These are phyloP conservation scores for Lycaena phlaeas DNA, from an alignment of 2,888 invertebrate genomes.

Conservation along the genomic window DNA sequence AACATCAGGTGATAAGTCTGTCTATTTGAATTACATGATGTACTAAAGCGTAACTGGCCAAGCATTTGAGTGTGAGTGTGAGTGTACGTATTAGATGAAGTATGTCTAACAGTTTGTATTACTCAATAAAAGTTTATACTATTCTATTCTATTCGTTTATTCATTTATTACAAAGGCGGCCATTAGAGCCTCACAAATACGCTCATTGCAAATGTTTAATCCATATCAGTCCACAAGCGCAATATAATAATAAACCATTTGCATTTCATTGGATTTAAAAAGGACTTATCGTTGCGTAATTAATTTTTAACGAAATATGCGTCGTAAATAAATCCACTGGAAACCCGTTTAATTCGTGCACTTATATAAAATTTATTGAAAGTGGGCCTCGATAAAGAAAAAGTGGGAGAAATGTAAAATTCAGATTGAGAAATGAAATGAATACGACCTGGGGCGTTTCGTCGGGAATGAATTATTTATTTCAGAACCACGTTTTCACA, in stretches of 20 bases:
- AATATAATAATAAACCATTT: background rate
- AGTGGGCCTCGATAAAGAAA: conserved; percentile 56
- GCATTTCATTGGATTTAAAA: background rate
- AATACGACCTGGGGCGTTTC: conserved; percentile 69
- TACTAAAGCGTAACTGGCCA: too few relatives aligned
- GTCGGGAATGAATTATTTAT: conserved; percentile 72
- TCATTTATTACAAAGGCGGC: too few relatives aligned
- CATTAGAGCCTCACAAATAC: too few relatives aligned
- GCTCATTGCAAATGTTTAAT: too few relatives aligned
- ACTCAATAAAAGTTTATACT: too few relatives aligned
- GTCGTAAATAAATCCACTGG: conserved; percentile 21
- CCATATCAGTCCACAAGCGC: too few relatives aligned
- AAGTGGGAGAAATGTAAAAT: conserved; percentile 58
- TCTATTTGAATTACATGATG: too few relatives aligned
- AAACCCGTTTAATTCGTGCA: conserved; percentile 46
- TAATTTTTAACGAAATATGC: conserved; percentile 17
- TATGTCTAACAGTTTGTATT: too few relatives aligned
- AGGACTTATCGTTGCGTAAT: background rate
- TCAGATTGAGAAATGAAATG: conserved; percentile 71
- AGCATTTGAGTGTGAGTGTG: too few relatives aligned
- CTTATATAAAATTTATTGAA: conserved; percentile 67
- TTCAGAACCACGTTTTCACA: conserved; percentile 63
- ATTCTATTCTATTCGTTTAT: too few relatives aligned
- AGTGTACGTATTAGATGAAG: too few relatives aligned
- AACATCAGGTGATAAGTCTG: too few relatives aligned